Base-by-base conservation (phyloP, 1,140 invertebrate species). In the Drosophila virilis region DNA sequence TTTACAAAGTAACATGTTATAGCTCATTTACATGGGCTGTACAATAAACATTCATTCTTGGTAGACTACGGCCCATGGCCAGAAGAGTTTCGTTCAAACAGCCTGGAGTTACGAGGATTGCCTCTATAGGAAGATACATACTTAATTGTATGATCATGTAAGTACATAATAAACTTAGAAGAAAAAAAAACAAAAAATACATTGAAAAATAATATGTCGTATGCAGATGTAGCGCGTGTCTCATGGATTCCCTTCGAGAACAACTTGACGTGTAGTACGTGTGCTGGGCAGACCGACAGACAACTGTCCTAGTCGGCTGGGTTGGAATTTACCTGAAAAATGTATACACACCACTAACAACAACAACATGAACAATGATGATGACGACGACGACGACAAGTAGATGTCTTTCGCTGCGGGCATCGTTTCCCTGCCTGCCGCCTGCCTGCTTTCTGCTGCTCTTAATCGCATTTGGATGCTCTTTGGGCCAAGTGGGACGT, bases 201-300 rank as follows among this genome's bases (percentile, higher is more conserved):
- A 57, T 50, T 51, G 22, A 76, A 68, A 69, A 67, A 79, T 54
- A 43, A 69, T 60, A 46, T 59, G 22, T 5, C 22, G 61, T 77
- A 64, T 62, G 45, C 46, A 61, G 38, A 74, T 69, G 72, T 64
- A 70, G 83, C 78, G 83, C 83, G 83, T 77, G 78, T 90, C 89
- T 91, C 88, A 73, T 91, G 69, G 88, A 91, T 91, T 91, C 88
- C 88, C 88, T 91, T 91, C 76, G 88, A 89, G 89, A 91, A 58
- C 54, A 70, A 75, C 66, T 42, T 71, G 67, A 51, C 61, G 73
- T 64, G 22, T 55, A 32, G 33, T 55, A 32, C 28, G 38, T 33
- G 40, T 33, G 40, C 42, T 66, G 51, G 62, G 22, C 28, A 51
- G 59, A 48, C 43, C 15, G 40, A 60, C 13, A 48, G 61, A 54